Percentiles rank a stretch among this genome's conserved stretches.
phyloP scores from a whole-genome alignment of 2,888 invertebrate genomes.

The Cantharis rufa region DNA sequence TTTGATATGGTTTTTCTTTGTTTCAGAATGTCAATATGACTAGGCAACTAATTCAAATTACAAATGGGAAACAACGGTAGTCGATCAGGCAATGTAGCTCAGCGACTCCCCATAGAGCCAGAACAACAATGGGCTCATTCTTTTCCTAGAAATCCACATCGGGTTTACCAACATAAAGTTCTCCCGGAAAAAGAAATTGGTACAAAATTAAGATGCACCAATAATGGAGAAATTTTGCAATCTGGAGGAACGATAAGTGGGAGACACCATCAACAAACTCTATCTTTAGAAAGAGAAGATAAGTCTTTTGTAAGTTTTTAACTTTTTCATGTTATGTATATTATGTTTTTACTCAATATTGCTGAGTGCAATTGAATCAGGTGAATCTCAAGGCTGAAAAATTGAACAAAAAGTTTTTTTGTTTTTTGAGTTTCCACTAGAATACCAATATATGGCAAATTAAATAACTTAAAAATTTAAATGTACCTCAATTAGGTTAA shows the following conservation, averaged over 20 bases:
- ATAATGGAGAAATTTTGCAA: constrained; percentile 82
- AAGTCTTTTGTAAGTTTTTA: constrained; percentile 19
- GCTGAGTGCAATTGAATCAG: too few relatives aligned
- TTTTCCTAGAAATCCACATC: constrained; percentile 44
- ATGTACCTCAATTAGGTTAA: background rate
- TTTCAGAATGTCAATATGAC: constrained; percentile 24
- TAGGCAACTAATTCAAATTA: constrained; percentile 8
- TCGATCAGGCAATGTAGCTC: constrained; percentile 47
- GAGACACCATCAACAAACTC: constrained; percentile 50
- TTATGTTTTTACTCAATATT: too few relatives aligned
- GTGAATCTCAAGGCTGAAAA: too few relatives aligned
- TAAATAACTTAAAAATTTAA: background rate
- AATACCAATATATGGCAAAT: too few relatives aligned
- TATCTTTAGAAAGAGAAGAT: constrained; percentile 22
- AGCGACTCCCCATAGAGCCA: constrained; percentile 33
- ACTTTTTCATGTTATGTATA: too few relatives aligned
- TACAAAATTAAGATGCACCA: constrained; percentile 73
- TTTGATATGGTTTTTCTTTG: background rate
- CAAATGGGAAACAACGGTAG: constrained; percentile 55
- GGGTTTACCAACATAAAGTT: constrained; percentile 56
- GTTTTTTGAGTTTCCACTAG: too few relatives aligned
- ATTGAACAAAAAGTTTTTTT: too few relatives aligned
- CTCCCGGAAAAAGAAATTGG: constrained; percentile 67
- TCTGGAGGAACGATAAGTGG: constrained; percentile 84
- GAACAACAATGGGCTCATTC: constrained; percentile 48